phyloP scores from a whole-genome alignment of 1,140 invertebrate genomes.

The Pseudomyrmex pallidus region DNA sequence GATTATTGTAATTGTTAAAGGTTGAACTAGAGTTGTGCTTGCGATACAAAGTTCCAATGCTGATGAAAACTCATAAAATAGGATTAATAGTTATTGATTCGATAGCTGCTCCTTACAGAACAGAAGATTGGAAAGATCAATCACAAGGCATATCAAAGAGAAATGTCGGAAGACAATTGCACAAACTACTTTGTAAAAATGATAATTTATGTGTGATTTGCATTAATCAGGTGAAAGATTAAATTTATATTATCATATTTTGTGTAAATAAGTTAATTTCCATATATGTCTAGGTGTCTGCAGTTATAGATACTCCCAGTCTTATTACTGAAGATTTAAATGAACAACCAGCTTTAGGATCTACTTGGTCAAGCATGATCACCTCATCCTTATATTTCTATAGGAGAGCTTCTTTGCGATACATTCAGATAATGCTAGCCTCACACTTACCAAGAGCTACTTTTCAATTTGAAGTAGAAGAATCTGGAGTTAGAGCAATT shows the following conservation, averaged over 20 bases:
- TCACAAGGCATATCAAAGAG: conserved; percentile 87
- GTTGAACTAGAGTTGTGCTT: conserved; percentile 87
- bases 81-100: conserved; percentile 91
- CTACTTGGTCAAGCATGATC: conserved; percentile 90
- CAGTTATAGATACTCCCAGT: conserved; percentile 74
- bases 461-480: conserved; percentile 76
- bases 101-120: conserved; percentile 90
- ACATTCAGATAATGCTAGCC: conserved; percentile 74
- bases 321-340: conserved; percentile 66
- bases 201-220: conserved; percentile 88
- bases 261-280: neutral
- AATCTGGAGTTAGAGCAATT: conserved; percentile 75
- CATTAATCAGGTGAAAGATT: conserved; percentile 89
- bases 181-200: conserved; percentile 86
- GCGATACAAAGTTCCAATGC: conserved; percentile 82
- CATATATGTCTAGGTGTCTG: conserved; percentile 79
- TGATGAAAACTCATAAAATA: conserved; percentile 85
- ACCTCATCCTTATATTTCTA: conserved; percentile 88
- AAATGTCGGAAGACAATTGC: conserved; percentile 86
- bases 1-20: conserved; percentile 78
- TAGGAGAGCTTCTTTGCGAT: conserved; percentile 77
- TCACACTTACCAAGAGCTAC: conserved; percentile 76
- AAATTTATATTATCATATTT: conserved; percentile 9
- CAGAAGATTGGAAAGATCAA: conserved; percentile 86
- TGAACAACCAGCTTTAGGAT: conserved; percentile 86